These are phyloP conservation scores for Corythoichthys intestinalis DNA, from an alignment of 2,113 vertebrate genomes.

Conservation along the genomic window DNA sequence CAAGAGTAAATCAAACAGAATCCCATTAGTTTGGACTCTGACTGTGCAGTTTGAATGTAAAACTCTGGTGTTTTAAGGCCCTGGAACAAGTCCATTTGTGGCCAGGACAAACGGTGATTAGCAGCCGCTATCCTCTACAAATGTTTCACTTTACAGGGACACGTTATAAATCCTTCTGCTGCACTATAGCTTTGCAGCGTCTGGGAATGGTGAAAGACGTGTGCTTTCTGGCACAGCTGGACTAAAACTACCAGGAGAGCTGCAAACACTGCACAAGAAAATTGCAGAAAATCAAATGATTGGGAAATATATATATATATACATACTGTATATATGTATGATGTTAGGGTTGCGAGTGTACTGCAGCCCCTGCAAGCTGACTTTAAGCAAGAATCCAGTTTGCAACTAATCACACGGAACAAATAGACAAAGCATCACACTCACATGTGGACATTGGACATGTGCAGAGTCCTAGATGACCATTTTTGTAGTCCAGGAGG, in stretches of 20 bases:
- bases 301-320: not conserved
- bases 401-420: no score
- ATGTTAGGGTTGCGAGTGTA: no score
- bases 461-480: no score
- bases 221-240: constrained; percentile 14
- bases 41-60: constrained; percentile 11
- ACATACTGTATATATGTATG: no score
- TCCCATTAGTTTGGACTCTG: constrained; percentile 73
- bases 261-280: not conserved
- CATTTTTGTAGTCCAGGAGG: no score
- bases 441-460: no score
- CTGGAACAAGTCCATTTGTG: not conserved
- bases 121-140: constrained; percentile 16
- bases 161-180: constrained; percentile 18
- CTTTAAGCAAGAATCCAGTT: no score
- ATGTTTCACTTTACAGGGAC: constrained; percentile 21
- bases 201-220: constrained; percentile 14
- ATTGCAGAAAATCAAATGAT: not conserved
- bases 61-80: constrained; percentile 17
- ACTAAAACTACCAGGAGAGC: not conserved
- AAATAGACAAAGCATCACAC: no score
- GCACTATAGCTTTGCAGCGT: constrained; percentile 3
- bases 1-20: constrained; percentile 61
- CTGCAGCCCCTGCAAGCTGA: no score
- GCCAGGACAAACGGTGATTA: constrained; percentile 26